Conservation (phyloP, 2,797 vertebrate genomes). For the Etheostoma perlongum region DNA sequence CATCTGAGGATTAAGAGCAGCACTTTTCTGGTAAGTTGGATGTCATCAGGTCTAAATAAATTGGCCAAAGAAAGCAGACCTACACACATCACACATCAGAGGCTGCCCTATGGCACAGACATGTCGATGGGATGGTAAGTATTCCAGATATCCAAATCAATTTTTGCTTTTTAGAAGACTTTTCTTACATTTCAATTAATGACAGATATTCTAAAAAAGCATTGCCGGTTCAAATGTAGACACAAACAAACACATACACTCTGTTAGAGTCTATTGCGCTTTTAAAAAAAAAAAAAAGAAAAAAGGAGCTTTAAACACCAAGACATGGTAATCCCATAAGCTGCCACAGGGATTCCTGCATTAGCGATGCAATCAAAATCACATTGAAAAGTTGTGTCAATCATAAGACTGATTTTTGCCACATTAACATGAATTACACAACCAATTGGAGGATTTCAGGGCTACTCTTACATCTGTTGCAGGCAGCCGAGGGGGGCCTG, state of each 20-base stretch:
- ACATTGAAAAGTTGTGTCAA: constrained; percentile 75
- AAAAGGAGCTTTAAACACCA: constrained; percentile 73
- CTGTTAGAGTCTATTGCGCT: constrained; percentile 62
- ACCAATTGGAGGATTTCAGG: constrained; percentile 61
- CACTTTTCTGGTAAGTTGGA: constrained; percentile 29
- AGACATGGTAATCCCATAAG: constrained; percentile 78
- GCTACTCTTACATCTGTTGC: constrained; percentile 73
- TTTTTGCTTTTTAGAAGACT: constrained; percentile 31
- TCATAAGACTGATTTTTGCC: constrained; percentile 78
- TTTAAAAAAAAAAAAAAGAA: constrained; percentile 11
- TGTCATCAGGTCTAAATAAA: constrained; percentile 48
- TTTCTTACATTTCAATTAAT: constrained; percentile 28
- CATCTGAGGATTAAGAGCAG: constrained; percentile 28
- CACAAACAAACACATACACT: constrained; percentile 32
- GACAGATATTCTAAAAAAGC: constrained; percentile 14
- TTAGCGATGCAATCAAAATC: constrained; percentile 79
- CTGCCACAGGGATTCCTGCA: constrained; percentile 76
- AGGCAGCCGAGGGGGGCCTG: constrained; percentile 53
- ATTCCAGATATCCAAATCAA: constrained; percentile 20
- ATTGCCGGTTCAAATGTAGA: constrained; percentile 4
- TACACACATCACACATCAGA: constrained; percentile 24
- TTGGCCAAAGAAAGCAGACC: constrained; percentile 15
- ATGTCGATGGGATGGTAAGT: constrained; percentile 18
- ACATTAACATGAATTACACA: constrained; percentile 78
- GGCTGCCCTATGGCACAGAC: constrained; percentile 3